Percentiles rank a stretch among this genome's conserved stretches.
Conservation (phyloP, 2,113 vertebrate genomes). For the Oxygymnocypris stewartii region DNA sequence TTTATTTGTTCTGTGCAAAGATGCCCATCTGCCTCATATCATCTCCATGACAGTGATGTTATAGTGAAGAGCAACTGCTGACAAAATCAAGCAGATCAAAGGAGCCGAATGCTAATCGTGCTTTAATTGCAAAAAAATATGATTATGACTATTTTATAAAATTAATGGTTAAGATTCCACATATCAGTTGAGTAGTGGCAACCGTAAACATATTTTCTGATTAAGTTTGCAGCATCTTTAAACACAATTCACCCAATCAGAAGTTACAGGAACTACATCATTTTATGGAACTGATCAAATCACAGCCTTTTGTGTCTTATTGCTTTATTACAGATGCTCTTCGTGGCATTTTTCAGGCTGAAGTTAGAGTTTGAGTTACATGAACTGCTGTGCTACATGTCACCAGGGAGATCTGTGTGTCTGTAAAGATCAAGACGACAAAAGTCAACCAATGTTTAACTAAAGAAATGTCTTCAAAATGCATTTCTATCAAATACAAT, state of each 20-base stretch:
- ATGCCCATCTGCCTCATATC: conserved; percentile 57
- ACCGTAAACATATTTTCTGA: not conserved
- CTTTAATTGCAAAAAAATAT: conserved; percentile 38
- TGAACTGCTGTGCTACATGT: conserved; percentile 11
- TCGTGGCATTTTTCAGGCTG: not conserved
- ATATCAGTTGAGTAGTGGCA: not conserved
- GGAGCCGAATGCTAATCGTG: conserved; percentile 38
- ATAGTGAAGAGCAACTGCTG: conserved; percentile 17
- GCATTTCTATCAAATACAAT: not conserved
- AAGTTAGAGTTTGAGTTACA: not conserved
- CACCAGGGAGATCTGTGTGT: not conserved
- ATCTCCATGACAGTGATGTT: conserved; percentile 47
- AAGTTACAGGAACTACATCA: not conserved
- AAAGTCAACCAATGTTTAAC: conserved; percentile 14
- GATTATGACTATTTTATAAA: not conserved
- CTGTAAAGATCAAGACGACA: not conserved
- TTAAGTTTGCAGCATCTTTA: not conserved
- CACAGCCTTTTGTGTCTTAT: not conserved
- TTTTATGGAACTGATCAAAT: not conserved
- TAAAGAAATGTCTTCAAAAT: not conserved
- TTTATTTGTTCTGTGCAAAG: conserved; percentile 70
- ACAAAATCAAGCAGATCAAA: conserved; percentile 31
- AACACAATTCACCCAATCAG: not conserved
- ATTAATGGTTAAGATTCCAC: not conserved
- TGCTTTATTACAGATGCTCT: not conserved